phyloP scores from a whole-genome alignment of 2,888 invertebrate genomes.

The Leptarthrus brevirostris region DNA sequence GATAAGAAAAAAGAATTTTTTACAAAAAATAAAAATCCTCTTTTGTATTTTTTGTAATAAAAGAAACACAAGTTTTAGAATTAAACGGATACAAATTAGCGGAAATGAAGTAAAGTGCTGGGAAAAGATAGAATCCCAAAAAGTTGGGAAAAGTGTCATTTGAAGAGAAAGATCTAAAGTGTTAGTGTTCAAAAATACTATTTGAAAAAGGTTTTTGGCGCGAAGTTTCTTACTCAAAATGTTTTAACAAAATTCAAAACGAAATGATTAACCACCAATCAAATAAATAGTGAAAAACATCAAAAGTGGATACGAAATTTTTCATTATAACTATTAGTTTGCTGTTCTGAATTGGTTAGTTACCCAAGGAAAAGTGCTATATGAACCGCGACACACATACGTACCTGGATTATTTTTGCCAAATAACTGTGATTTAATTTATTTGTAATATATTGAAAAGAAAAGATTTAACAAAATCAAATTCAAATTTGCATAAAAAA shows the following conservation, averaged over 20 bases:
- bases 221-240: conserved; percentile 39
- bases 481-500: conserved; percentile 3
- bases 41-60: conserved; percentile 15
- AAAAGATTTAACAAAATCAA: not conserved
- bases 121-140: too few species aligned
- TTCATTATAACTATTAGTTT: too few species aligned
- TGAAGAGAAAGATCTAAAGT: too few species aligned
- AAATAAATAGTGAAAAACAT: conserved; percentile 15
- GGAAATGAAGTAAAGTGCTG: too few species aligned
- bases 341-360: too few species aligned
- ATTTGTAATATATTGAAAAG: conserved; percentile 47
- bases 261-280: not conserved
- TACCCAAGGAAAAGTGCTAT: not conserved
- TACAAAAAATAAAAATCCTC: not conserved
- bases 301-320: too few species aligned
- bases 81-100: too few species aligned
- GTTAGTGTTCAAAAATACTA: too few species aligned
- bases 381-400: not conserved
- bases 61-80: too few species aligned
- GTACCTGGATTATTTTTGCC: conserved; percentile 32
- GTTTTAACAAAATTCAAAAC: too few species aligned
- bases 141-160: too few species aligned
- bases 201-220: conserved; percentile 33
- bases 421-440: conserved; percentile 43
- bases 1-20: conserved; percentile 30